Percentiles rank a stretch among this genome's conserved stretches.
phyloP scores from a whole-genome alignment of 2,797 vertebrate genomes.

The Oreochromis mossambicus region DNA sequence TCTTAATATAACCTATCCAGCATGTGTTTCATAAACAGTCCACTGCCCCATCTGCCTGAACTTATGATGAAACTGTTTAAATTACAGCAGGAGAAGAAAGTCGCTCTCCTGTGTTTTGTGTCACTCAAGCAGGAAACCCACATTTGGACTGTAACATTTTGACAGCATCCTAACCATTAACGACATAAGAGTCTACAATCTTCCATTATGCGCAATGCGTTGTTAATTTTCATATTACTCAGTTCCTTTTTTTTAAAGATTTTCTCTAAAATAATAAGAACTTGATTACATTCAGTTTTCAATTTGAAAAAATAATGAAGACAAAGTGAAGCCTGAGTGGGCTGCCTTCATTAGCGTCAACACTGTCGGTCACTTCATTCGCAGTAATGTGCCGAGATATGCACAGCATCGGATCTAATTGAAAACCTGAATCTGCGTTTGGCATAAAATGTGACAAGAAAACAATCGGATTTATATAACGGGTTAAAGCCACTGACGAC shows the following conservation, averaged over 20 bases:
- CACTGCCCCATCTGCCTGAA: background rate
- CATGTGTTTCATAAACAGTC: slow-evolving; percentile 31
- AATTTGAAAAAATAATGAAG: background rate
- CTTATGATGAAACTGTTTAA: background rate
- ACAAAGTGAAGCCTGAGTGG: background rate
- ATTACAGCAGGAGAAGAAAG: background rate
- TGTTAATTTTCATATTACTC: background rate
- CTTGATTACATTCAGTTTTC: background rate
- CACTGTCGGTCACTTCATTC: background rate
- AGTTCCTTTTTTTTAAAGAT: background rate
- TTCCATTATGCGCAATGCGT: background rate
- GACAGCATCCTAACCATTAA: background rate
- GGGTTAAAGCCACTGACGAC: slow-evolving; percentile 8
- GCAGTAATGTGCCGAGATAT: background rate
- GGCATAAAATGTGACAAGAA: background rate
- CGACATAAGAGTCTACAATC: background rate
- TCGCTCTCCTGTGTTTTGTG: background rate
- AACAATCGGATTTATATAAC: slow-evolving; percentile 29
- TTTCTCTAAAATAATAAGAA: background rate
- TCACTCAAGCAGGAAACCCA: background rate
- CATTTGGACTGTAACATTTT: background rate
- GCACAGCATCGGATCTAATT: background rate
- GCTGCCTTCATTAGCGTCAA: background rate
- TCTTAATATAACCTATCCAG: slow-evolving; percentile 47
- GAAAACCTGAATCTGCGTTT: background rate